Percentiles rank a stretch among this genome's conserved stretches.
phyloP scores from a whole-genome alignment of 2,888 invertebrate species.

The Anorthoa munda region DNA sequence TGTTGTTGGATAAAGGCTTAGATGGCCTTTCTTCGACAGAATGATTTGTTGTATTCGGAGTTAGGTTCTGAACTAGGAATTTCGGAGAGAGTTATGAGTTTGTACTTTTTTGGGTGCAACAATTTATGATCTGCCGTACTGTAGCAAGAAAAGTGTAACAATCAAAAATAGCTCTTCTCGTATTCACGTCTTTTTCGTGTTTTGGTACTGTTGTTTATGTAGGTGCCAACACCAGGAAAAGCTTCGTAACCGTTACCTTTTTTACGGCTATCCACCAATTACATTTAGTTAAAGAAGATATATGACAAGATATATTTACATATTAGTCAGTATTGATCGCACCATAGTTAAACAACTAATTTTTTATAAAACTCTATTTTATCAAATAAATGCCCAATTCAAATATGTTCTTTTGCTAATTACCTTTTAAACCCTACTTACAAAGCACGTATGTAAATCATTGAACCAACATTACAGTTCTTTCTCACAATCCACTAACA shows the following conservation, averaged over 20 bases:
- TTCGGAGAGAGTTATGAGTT: constrained; percentile 13
- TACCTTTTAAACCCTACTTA: background rate
- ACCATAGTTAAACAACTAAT: too few relatives aligned
- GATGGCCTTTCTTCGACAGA: constrained; percentile 22
- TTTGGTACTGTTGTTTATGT: background rate
- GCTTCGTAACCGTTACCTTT: background rate
- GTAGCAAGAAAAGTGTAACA: background rate
- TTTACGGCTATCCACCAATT: too few relatives aligned
- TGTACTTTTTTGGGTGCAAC: constrained; percentile 1
- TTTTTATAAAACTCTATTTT: background rate
- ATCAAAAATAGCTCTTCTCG: background rate
- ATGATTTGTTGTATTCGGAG: constrained; percentile 31
- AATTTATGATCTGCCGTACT: background rate
- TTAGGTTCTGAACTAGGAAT: constrained; percentile 19
- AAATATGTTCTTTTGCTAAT: too few relatives aligned
- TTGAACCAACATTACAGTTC: background rate
- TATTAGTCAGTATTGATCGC: too few relatives aligned
- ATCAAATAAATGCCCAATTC: background rate
- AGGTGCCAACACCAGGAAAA: background rate
- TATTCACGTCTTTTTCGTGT: background rate
- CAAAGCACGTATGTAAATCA: background rate
- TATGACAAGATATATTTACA: too few relatives aligned
- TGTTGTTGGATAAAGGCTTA: constrained; percentile 53
- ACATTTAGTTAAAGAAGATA: too few relatives aligned
- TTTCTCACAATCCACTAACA: background rate